Conservation (phyloP, 2,113 vertebrate species). For the Oxyura jamaicensis region DNA sequence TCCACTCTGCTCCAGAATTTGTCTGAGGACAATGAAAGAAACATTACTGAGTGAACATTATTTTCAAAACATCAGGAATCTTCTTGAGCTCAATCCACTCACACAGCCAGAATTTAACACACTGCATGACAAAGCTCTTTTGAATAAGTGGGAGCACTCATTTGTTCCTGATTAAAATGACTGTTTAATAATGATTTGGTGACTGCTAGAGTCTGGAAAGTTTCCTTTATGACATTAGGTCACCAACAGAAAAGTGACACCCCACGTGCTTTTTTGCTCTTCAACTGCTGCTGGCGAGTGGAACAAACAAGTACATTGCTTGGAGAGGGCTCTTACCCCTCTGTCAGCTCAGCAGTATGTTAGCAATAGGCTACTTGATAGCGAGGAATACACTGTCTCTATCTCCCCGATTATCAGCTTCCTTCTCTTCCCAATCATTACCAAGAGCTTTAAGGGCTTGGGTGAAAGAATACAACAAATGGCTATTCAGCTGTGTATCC, state of each 20-base stretch:
- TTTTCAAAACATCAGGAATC: neutral
- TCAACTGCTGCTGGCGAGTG: neutral
- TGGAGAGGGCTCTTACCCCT: neutral
- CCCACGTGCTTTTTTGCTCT: neutral
- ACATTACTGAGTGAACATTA: neutral
- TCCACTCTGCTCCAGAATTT: neutral
- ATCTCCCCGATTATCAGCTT: neutral
- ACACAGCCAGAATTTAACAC: neutral
- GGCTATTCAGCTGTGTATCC: neutral
- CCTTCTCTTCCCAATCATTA: neutral
- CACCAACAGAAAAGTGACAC: neutral
- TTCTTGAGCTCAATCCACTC: neutral
- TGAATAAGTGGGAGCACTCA: accelerated
- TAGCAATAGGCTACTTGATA: neutral
- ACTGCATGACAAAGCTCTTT: neutral
- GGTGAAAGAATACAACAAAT: neutral
- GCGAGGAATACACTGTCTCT: neutral
- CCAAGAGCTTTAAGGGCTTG: neutral
- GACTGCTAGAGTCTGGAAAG: neutral
- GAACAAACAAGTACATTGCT: neutral
- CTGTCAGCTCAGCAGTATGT: neutral
- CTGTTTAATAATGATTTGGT: neutral
- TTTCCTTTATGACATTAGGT: neutral
- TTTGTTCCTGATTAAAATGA: neutral
- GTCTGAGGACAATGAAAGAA: neutral